A percentile compares a stretch with the other conserved stretches of the same genome.
These are phyloP conservation scores for Protophormia terraenovae DNA, from an alignment of 2,888 invertebrate genomes.

Conservation along the genomic window DNA sequence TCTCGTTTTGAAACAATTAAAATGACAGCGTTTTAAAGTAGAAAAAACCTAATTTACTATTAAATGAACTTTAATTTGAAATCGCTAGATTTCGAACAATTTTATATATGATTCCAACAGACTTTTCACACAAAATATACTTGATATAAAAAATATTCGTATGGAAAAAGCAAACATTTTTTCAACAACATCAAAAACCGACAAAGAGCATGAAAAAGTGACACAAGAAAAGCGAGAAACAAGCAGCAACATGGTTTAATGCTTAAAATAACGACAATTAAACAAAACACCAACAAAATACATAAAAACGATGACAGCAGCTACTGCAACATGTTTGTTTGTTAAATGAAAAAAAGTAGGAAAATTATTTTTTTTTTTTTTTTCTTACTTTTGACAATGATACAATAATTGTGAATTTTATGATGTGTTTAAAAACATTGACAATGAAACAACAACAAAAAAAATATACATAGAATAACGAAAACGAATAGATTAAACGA, in stretches of 20 bases:
- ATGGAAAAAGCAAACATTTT: neutral
- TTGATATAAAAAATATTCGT: conserved; percentile 1
- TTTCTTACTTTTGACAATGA: conserved; percentile 20
- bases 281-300: neutral
- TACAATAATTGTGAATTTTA: conserved; percentile 61
- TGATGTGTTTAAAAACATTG: conserved; percentile 59
- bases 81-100: no score
- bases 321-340: conserved; percentile 10
- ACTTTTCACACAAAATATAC: neutral
- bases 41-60: no score
- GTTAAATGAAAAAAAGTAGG: neutral
- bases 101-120: conserved; percentile 21
- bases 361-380: conserved; percentile 9
- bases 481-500: neutral
- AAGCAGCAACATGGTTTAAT: conserved; percentile 9
- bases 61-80: no score
- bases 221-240: neutral
- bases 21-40: no score
- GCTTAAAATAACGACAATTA: conserved; percentile 19
- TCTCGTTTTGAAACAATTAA: no score
- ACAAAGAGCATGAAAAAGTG: conserved; percentile 26
- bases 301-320: neutral
- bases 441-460: conserved; percentile 29
- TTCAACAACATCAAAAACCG: conserved; percentile 32
- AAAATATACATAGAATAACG: neutral